phyloP scores from a whole-genome alignment of 1,140 invertebrate species.

The Gryllus bimaculatus region DNA sequence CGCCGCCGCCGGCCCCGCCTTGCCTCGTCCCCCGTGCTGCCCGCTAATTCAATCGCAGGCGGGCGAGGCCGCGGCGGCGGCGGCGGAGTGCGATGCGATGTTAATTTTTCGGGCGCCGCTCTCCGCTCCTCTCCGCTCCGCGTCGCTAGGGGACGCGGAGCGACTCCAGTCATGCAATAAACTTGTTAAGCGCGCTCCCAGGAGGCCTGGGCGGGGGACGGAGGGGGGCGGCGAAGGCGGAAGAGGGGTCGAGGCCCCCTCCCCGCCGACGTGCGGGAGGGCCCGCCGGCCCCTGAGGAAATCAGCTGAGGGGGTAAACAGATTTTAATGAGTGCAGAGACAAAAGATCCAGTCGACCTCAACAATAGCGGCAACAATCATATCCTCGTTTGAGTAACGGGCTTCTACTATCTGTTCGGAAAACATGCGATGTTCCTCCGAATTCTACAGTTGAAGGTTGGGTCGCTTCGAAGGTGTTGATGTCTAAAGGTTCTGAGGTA shows the following conservation, averaged over 20 bases:
- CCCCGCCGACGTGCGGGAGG: background rate
- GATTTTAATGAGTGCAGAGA: slow-evolving; percentile 18
- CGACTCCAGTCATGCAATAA: slow-evolving; percentile 20
- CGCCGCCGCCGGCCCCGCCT: too few species aligned
- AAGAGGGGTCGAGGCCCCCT: too few species aligned
- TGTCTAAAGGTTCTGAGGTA: too few species aligned
- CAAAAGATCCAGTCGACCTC: slow-evolving; percentile 8
- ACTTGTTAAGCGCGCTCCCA: slow-evolving; percentile 19
- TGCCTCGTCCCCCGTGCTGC: too few species aligned
- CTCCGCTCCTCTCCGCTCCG: background rate
- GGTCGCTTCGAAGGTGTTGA: too few species aligned
- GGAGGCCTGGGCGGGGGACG: slow-evolving; percentile 3
- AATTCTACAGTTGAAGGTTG: too few species aligned
- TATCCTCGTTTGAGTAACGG: background rate
- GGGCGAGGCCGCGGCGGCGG: too few species aligned
- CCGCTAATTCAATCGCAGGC: background rate
- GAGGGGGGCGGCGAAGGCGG: background rate
- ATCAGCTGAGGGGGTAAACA: slow-evolving; percentile 19
- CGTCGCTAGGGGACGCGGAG: slow-evolving; percentile 6
- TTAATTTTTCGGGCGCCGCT: background rate
- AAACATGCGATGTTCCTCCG: background rate
- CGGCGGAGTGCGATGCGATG: background rate
- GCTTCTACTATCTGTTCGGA: background rate
- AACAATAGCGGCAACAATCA: background rate
- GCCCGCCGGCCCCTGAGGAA: slow-evolving; percentile 12